These are phyloP conservation scores for Pipistrellus nathusii DNA, from an alignment of 2,797 vertebrate species.

Conservation along the genomic window DNA sequence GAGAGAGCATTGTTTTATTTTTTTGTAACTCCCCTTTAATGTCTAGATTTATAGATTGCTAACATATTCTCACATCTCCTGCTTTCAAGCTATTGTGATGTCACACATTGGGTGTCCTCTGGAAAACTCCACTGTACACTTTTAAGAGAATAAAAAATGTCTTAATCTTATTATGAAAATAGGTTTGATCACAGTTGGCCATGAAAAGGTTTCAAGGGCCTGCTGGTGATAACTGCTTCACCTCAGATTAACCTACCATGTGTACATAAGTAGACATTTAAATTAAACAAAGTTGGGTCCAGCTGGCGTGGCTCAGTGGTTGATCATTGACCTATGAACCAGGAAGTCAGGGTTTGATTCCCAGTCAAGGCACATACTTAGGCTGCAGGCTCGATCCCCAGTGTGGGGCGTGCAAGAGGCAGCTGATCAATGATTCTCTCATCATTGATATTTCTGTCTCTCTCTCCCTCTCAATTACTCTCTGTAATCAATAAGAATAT, in stretches of 20 bases:
- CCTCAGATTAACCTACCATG: neutral
- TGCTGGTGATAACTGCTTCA: neutral
- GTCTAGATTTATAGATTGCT: neutral
- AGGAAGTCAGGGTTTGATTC: too few relatives aligned
- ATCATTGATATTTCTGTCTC: too few relatives aligned
- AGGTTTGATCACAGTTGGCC: neutral
- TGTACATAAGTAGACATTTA: neutral
- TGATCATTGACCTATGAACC: too few relatives aligned
- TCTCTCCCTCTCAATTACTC: too few relatives aligned
- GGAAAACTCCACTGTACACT: neutral
- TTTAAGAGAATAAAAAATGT: neutral
- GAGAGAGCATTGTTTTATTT: conserved; percentile 4
- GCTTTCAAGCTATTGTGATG: neutral
- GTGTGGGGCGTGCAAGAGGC: too few relatives aligned
- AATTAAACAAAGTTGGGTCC: neutral
- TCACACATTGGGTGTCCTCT: neutral
- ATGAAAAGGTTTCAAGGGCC: neutral
- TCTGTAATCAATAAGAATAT: too few relatives aligned
- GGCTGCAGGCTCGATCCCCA: too few relatives aligned
- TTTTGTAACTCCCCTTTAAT: neutral
- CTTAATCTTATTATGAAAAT: neutral
- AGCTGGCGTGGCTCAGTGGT: too few relatives aligned
- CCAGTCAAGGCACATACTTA: too few relatives aligned
- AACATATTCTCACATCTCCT: neutral
- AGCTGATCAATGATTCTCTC: too few relatives aligned